Conservation (phyloP, 2,113 vertebrate species). For the Malaclemys terrapin region DNA sequence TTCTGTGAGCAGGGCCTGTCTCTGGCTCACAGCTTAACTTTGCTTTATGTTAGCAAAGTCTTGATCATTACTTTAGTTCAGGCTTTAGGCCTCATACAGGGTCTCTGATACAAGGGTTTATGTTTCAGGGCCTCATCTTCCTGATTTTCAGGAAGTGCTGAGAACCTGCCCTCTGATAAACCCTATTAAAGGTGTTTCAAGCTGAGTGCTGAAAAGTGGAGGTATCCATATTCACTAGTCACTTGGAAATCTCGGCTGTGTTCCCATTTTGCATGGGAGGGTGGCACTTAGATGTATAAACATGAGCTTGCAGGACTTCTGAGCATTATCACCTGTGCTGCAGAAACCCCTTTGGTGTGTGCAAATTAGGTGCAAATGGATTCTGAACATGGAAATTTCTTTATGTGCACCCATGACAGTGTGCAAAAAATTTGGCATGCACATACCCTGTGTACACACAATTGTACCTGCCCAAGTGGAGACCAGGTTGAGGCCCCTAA, state of each 20-base stretch:
- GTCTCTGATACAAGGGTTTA: too few relatives aligned
- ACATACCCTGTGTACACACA: rapidly evolving
- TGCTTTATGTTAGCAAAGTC: too few relatives aligned
- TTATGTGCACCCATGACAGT: neutral
- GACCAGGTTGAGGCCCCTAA: neutral
- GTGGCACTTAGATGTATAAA: neutral
- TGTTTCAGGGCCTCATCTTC: neutral
- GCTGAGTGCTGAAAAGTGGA: neutral
- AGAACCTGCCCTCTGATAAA: neutral
- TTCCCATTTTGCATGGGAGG: neutral
- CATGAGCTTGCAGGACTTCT: neutral
- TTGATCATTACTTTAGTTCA: too few relatives aligned
- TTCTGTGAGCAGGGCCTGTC: too few relatives aligned
- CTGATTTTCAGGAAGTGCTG: neutral
- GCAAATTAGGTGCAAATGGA: neutral
- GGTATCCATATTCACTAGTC: neutral
- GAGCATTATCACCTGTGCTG: neutral
- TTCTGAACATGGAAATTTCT: neutral
- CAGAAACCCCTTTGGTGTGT: neutral
- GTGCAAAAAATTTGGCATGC: neutral
- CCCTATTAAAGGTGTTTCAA: neutral
- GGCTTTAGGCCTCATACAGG: too few relatives aligned
- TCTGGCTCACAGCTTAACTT: too few relatives aligned
- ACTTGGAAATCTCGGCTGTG: neutral
- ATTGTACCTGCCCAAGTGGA: neutral